Percentiles rank a stretch among this genome's conserved stretches.
Conservation (phyloP, 2,888 invertebrate genomes). For the Euproctis similis region DNA sequence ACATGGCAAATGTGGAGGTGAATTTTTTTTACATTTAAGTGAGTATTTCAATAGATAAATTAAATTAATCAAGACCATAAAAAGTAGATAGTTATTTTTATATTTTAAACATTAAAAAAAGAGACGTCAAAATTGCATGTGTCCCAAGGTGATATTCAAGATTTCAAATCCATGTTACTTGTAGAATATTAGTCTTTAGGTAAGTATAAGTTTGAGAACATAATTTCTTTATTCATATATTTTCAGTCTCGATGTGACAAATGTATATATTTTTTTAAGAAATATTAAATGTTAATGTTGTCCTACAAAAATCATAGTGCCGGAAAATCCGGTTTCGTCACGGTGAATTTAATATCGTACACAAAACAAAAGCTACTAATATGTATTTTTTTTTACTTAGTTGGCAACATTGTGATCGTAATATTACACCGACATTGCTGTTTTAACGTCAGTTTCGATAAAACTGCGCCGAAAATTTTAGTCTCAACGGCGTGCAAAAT, state of each 20-base stretch:
- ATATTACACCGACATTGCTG: background rate
- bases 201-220: background rate
- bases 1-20: background rate
- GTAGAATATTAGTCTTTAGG: background rate
- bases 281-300: background rate
- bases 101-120: background rate
- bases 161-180: background rate
- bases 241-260: background rate
- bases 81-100: background rate
- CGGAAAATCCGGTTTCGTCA: conserved; percentile 2
- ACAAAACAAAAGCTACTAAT: conserved; percentile 2
- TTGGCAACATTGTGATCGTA: conserved; percentile 1
- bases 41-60: background rate
- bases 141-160: background rate
- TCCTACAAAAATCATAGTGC: conserved; percentile 1
- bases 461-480: background rate
- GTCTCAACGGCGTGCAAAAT: background rate
- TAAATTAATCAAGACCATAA: background rate
- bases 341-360: conserved; percentile 2
- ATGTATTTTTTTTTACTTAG: conserved; percentile 1
- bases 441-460: conserved; percentile 1
- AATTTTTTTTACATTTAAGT: background rate
- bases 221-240: background rate
- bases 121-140: background rate
- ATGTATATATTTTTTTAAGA: background rate